Evolutionary conservation across 1,140 invertebrate species (phyloP).

Genomic region (Hylaeus anthracinus): DNA sequence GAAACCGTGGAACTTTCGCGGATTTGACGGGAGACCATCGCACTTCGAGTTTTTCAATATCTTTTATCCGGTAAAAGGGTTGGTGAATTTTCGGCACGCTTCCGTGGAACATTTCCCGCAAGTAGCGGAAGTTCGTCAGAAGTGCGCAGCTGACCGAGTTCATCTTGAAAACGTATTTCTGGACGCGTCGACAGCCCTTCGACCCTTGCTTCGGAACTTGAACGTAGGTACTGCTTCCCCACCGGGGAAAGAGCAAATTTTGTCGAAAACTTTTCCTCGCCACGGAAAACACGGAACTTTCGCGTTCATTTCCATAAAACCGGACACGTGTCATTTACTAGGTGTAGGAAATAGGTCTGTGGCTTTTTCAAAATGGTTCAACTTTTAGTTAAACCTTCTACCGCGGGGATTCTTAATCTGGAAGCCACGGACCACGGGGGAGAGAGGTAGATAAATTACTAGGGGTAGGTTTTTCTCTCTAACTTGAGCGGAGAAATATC

Average conservation of each 20-base stretch:
- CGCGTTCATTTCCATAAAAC: constrained; percentile 58
- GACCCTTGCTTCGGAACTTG: constrained; percentile 54
- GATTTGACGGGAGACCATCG: constrained; percentile 31
- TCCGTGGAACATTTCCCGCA: background rate
- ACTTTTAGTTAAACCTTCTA: too few species aligned
- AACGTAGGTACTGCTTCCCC: constrained; percentile 25
- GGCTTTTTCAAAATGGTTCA: too few species aligned
- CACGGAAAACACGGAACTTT: constrained; percentile 55
- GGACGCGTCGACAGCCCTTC: constrained; percentile 44
- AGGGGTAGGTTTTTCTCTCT: too few species aligned
- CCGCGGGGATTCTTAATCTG: too few species aligned
- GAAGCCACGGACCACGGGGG: too few species aligned
- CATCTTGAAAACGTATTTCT: constrained; percentile 61
- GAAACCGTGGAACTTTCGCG: constrained; percentile 33
- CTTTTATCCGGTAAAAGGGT: constrained; percentile 56
- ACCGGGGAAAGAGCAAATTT: constrained; percentile 51
- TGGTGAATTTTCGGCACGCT: constrained; percentile 49
- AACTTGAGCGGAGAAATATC: too few species aligned
- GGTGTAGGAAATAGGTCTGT: too few species aligned
- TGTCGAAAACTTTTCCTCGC: constrained; percentile 52
- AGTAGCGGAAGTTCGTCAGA: constrained; percentile 30
- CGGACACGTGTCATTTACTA: constrained; percentile 45
- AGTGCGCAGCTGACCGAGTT: constrained; percentile 20
- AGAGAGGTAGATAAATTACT: too few species aligned
- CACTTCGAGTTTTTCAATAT: constrained; percentile 58